phyloP scores from a whole-genome alignment of 2,797 vertebrate species.

The Otolemur crassicaudatus region DNA sequence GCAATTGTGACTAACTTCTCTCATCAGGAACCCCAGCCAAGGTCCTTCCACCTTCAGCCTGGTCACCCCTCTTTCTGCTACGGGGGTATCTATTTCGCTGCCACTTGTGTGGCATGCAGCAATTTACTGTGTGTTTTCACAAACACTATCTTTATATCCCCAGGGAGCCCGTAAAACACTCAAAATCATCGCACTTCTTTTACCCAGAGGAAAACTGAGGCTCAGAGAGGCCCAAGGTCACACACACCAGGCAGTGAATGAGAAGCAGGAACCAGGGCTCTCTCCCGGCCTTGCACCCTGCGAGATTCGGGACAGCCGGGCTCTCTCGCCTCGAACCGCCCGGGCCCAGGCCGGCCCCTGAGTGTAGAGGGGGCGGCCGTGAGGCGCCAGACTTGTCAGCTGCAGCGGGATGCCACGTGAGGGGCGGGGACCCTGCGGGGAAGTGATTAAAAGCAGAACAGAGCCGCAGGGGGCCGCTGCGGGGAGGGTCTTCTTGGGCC shows the following conservation, averaged over 20 bases:
- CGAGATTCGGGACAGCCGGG: neutral
- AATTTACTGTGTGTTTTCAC: neutral
- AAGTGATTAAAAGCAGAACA: constrained; percentile 73
- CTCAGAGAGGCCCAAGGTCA: constrained; percentile 49
- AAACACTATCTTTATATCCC: neutral
- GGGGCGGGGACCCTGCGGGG: constrained; percentile 80
- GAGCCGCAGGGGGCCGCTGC: constrained; percentile 73
- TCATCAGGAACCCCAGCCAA: neutral
- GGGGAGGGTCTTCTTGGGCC: constrained; percentile 70
- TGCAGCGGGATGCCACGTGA: constrained; percentile 80
- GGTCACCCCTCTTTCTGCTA: neutral
- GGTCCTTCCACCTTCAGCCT: neutral
- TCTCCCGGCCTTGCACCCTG: neutral
- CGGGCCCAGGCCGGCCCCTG: constrained; percentile 32
- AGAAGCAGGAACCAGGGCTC: neutral
- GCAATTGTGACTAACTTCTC: constrained; percentile 59
- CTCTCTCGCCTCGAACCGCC: neutral
- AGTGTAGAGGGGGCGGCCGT: constrained; percentile 73
- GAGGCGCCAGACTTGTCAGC: constrained; percentile 78
- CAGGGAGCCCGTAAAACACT: neutral
- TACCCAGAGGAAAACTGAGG: neutral
- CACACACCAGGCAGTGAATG: neutral
- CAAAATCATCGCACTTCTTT: neutral
- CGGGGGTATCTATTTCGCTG: neutral
- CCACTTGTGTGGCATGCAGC: constrained; percentile 18